Conservation (phyloP, 2,797 vertebrate genomes). For the Monodelphis domestica region DNA sequence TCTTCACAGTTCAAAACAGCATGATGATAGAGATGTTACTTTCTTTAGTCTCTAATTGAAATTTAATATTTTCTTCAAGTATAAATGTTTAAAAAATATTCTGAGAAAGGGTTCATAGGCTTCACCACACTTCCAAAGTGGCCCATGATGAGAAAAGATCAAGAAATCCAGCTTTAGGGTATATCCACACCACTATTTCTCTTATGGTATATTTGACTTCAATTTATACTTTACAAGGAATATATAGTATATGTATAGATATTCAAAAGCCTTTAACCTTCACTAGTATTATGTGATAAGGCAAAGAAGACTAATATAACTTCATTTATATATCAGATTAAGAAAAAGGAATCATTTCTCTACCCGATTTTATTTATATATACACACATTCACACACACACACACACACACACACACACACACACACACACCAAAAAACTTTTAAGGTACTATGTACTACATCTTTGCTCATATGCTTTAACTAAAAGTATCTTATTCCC, state of each 20-base stretch:
- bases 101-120: neutral
- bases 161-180: neutral
- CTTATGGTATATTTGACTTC: neutral
- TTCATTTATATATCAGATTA: neutral
- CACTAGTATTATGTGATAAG: neutral
- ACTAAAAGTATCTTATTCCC: neutral
- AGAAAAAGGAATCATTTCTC: neutral
- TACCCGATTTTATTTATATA: too few relatives aligned
- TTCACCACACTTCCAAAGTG: neutral
- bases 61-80: neutral
- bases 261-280: neutral
- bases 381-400: too few relatives aligned
- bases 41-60: neutral
- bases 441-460: neutral
- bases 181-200: neutral
- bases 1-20: neutral
- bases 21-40: neutral
- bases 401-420: too few relatives aligned
- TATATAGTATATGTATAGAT: too few relatives aligned
- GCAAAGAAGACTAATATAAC: neutral
- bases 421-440: too few relatives aligned
- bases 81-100: neutral
- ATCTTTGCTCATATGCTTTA: neutral
- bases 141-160: neutral
- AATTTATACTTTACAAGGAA: too few relatives aligned